A percentile compares a stretch with the other conserved stretches of the same genome.
These are phyloP conservation scores for Celastrina argiolus DNA, from an alignment of 2,888 invertebrate genomes.

Conservation along the genomic window DNA sequence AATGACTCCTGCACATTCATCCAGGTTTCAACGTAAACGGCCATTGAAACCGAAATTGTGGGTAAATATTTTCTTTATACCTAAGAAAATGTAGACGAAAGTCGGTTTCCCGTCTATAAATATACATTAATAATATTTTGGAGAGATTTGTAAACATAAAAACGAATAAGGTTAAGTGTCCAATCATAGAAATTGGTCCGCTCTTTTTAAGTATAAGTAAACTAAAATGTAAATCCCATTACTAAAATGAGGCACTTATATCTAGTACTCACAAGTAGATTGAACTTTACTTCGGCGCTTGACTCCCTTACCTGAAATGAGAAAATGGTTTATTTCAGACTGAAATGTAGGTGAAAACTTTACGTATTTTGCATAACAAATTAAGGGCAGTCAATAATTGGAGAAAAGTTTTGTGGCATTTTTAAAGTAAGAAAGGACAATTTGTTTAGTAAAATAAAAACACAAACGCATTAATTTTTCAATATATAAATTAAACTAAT, in stretches of 20 bases:
- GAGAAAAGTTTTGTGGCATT: neutral
- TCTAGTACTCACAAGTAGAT: slow-evolving; percentile 33
- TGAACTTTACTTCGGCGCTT: slow-evolving; percentile 27
- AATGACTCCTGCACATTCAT: no score
- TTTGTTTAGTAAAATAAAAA: no score
- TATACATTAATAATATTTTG: no score
- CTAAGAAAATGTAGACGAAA: no score
- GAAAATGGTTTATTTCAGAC: slow-evolving; percentile 24
- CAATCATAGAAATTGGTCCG: slow-evolving; percentile 27
- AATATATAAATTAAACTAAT: no score
- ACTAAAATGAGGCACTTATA: slow-evolving; percentile 32
- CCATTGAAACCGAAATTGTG: no score
- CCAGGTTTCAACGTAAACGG: no score
- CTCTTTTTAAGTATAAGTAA: slow-evolving; percentile 28
- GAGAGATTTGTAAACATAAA: neutral
- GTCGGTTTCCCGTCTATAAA: no score
- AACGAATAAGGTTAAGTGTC: slow-evolving; percentile 5
- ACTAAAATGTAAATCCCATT: slow-evolving; percentile 33
- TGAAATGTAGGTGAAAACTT: neutral
- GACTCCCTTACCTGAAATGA: slow-evolving; percentile 30
- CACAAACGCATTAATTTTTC: no score
- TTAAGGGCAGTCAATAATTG: neutral
- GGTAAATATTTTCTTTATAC: no score
- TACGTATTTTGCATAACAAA: neutral
- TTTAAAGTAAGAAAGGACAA: no score